These are phyloP conservation scores for Phalacrocorax pelagicus DNA, from an alignment of 2,113 vertebrate species.

Conservation along the genomic window DNA sequence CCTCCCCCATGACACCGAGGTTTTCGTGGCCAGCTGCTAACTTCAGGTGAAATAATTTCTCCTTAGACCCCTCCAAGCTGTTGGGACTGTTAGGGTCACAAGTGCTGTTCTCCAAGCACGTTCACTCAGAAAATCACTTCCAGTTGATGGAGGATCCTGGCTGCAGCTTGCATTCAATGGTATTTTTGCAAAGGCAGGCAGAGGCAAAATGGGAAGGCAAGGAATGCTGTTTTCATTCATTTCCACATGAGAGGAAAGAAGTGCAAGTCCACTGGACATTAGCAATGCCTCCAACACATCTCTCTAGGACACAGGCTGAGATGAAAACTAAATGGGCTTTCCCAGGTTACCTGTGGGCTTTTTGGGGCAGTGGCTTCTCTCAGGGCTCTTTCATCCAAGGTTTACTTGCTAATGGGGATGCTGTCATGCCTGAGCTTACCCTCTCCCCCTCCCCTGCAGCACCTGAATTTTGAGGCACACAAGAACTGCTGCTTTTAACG, in stretches of 20 bases:
- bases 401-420: background rate
- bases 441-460: background rate
- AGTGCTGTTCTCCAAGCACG: background rate
- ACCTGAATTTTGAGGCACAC: background rate
- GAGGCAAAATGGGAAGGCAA: background rate
- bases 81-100: background rate
- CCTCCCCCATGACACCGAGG: background rate
- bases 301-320: background rate
- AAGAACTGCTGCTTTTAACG: background rate
- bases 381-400: background rate
- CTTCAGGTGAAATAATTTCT: background rate
- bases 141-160: background rate
- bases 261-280: background rate
- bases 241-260: slow-evolving; percentile 19
- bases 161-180: accelerated
- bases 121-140: background rate
- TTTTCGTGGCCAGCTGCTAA: background rate
- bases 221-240: background rate
- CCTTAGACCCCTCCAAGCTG: background rate
- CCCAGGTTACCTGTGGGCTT: background rate
- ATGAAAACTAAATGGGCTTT: slow-evolving; percentile 7
- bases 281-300: background rate
- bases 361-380: background rate
- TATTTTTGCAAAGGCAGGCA: background rate
- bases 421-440: background rate